Conservation (phyloP, 2,797 vertebrate genomes). For the Labeo calbasu region DNA sequence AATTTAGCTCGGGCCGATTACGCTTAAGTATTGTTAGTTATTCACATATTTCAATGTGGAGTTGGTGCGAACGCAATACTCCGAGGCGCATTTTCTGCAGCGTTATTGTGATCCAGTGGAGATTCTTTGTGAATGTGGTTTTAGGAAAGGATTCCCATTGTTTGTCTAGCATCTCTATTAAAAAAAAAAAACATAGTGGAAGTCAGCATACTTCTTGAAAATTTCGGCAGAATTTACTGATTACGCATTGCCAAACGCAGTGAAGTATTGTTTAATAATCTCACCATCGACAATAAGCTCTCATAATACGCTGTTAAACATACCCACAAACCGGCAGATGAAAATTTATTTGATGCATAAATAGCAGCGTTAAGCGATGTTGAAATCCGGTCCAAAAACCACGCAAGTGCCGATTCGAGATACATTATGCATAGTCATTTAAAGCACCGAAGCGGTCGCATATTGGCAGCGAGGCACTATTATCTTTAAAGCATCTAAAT, state of each 20-base stretch:
- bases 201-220: constrained; percentile 10
- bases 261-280: constrained; percentile 10
- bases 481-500: constrained; percentile 34
- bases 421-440: constrained; percentile 22
- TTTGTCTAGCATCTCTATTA: not conserved
- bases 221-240: not conserved
- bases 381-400: constrained; percentile 14
- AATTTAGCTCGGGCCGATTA: constrained; percentile 45
- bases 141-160: not conserved
- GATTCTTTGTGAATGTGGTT: not conserved
- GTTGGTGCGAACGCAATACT: not conserved
- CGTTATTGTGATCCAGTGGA: not conserved
- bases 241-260: not conserved
- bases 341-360: not conserved
- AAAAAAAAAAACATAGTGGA: not conserved
- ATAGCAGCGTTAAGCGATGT: not conserved
- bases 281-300: not conserved
- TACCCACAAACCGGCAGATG: not conserved
- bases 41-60: constrained; percentile 23
- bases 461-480: constrained; percentile 25
- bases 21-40: constrained; percentile 37
- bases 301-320: constrained; percentile 16
- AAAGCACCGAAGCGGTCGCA: not conserved
- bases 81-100: not conserved
- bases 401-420: not conserved